phyloP scores from a whole-genome alignment of 2,797 vertebrate genomes.

The Balearica regulorum region DNA sequence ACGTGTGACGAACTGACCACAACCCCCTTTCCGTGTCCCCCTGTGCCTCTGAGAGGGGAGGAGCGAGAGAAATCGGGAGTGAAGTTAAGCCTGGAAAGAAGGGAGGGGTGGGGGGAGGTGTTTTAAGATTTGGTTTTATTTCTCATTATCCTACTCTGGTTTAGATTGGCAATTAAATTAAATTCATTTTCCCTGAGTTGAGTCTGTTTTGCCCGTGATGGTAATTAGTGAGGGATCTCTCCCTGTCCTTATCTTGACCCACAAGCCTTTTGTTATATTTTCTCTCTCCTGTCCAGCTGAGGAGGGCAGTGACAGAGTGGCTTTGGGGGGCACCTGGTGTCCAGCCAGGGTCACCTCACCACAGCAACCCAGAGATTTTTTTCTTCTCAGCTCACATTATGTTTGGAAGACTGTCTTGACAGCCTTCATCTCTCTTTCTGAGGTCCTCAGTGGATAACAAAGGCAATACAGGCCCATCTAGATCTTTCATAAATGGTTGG shows the following conservation, averaged over 20 bases:
- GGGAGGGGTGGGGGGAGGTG: neutral
- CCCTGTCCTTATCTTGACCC: neutral
- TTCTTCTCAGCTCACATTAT: neutral
- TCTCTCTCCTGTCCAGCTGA: neutral
- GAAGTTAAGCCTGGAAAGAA: too few species aligned
- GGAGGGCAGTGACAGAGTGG: neutral
- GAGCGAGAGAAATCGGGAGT: neutral
- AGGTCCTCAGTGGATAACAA: neutral
- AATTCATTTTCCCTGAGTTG: too few species aligned
- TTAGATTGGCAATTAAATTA: too few species aligned
- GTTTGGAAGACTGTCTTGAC: neutral
- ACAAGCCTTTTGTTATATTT: neutral
- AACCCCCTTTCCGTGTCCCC: neutral
- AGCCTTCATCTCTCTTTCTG: neutral
- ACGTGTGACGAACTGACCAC: neutral
- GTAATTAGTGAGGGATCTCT: too few species aligned
- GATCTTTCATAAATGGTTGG: neutral
- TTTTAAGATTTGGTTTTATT: neutral
- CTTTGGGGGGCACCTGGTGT: neutral
- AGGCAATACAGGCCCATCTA: neutral
- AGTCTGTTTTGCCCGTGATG: too few species aligned
- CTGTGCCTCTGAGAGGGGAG: neutral
- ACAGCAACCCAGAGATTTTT: neutral
- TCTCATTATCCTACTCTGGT: too few species aligned
- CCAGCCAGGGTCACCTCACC: neutral